Evolutionary conservation across 2,797 vertebrate genomes (phyloP), one percentile per base, ranked within the genome.

Genomic region (Neosilurus hyrtlii): DNA sequence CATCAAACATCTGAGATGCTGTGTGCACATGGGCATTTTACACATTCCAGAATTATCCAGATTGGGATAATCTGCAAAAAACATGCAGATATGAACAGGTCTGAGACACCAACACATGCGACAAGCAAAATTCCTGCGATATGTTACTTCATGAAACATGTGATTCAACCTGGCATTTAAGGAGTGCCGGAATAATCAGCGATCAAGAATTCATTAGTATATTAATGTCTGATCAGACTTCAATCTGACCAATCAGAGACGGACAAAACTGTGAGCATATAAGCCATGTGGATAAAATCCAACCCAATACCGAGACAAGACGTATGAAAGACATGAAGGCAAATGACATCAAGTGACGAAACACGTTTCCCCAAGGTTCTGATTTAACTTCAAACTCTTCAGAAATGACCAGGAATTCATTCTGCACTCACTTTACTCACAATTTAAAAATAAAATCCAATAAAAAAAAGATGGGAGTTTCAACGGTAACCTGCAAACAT

Each of bases 61-160:
- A n/a, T 43, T n/a, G 2, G 9, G 9, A 76, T 49, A 16, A 62
- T 77, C 6, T 4, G 4, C 20, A 77, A 43, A 49, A 77, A 3
- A 77, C 57, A 77, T 51, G 35, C 35, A 77, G 56, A 22, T 26
- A 59, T 77, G 35, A 77, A 77, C n/a, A 2, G n/a, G 7, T 73
- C 51, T 2, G n/a, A 73, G 71, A 54, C 70, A 4, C 5, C 12
- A 26, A 54, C 14, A 2, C n/a, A 16, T 16, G 9, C 15, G 5
- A 71, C 22, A 24, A 24, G 49, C 11, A 24, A 71, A 71, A 24
- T 70, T 22, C 11, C n/a, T 14, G 52, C 49, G 2, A 26, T 4
- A 4, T 7, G 14, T 26, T 15, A 56, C 8, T 0, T 30, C 24
- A 73, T 0, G 9, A 49, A 30, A 66, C 16, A 35, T 16, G 30